Evolutionary conservation across 2,888 invertebrate species (phyloP), one percentile per base, ranked within the genome.

Genomic region (Trisateles emortualis): DNA sequence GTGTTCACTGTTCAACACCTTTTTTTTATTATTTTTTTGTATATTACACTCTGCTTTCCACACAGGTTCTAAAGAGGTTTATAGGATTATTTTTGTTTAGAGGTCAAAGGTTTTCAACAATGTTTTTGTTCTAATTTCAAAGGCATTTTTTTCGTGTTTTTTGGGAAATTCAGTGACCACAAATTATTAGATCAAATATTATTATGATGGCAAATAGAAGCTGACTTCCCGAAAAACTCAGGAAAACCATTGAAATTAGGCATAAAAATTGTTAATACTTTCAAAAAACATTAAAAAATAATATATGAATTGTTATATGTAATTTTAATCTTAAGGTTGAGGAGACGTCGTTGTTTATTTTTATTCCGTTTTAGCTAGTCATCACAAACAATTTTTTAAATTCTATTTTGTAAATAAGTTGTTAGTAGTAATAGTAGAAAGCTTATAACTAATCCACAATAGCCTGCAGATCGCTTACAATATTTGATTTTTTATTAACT

Each of bases 1-100:
- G 78, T 79, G 77, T 73, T 80, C 79, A 80, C 78, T 74, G 72
- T 76, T 72, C 59, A 75, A 79, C 81, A 80, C 77, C 65, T 74
- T 72, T 74, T 77, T 76, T 75, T 63, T 68, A 62, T 59, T 6
- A 26, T 8, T 26, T 26, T 68, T 55, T 56, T 67, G 47, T 70
- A 59, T 59, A 59, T 30, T 64, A 63, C 74, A 72, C 76, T 49
- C 48, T 42, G 72, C 76, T 75, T 74, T 42, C 58, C 43, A 65
- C 56, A 64, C 65, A 60, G 61, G 57, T 55, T 49, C 38, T 43
- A 46, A 52, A 32, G 11, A 54, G 45, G 48, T 62, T 57, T 22
- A 44, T 49, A n/a, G n/a, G 32, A 35, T 44, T 59, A 41, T 52
- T 30, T 38, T 40, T 54, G 4, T 48, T 41, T 45, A n/a, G 33